These are phyloP conservation scores for Neomonachus schauinslandi DNA, from an alignment of 2,113 vertebrate genomes.

Conservation along the genomic window DNA sequence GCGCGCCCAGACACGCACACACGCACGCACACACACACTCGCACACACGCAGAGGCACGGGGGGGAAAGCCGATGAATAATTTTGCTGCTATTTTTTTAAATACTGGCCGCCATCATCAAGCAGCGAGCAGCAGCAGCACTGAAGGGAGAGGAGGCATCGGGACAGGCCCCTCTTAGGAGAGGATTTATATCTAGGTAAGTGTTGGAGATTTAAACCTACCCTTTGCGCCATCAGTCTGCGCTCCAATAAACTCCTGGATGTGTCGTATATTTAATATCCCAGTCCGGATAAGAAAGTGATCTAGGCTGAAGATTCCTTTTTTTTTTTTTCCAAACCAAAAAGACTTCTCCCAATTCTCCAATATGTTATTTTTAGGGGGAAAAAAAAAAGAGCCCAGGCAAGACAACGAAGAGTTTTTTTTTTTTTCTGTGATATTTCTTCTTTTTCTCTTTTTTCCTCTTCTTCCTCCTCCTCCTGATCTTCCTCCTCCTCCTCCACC, in stretches of 20 bases:
- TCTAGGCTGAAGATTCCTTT: conserved; percentile 93
- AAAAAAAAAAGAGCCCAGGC: conserved; percentile 80
- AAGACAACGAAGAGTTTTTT: conserved; percentile 90
- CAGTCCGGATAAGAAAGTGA: conserved; percentile 96
- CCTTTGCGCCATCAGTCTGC: conserved; percentile 99
- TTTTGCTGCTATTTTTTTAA: conserved; percentile 91
- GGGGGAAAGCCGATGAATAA: conserved; percentile 87
- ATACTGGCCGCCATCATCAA: conserved; percentile 89
- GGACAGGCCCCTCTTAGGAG: conserved; percentile 91
- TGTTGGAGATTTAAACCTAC: conserved; percentile 98
- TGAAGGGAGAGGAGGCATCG: conserved; percentile 65
- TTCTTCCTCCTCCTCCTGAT: conserved; percentile 84
- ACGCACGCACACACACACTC: conserved; percentile 85
- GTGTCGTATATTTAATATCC: conserved; percentile 99
- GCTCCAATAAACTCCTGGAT: conserved; percentile 99
- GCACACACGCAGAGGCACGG: conserved; percentile 87
- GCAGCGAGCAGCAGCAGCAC: conserved; percentile 69
- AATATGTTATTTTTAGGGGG: conserved; percentile 83
- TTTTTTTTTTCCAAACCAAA: conserved; percentile 90
- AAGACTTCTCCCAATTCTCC: conserved; percentile 95
- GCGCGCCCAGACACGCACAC: conserved; percentile 84
- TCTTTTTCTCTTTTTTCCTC: conserved; percentile 85
- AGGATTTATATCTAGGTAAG: conserved; percentile 96
- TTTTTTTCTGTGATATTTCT: conserved; percentile 90
- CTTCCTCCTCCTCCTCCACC: conserved; percentile 82